These are phyloP conservation scores for Anhinga rufa DNA, from an alignment of 2,113 vertebrate genomes.

Conservation along the genomic window DNA sequence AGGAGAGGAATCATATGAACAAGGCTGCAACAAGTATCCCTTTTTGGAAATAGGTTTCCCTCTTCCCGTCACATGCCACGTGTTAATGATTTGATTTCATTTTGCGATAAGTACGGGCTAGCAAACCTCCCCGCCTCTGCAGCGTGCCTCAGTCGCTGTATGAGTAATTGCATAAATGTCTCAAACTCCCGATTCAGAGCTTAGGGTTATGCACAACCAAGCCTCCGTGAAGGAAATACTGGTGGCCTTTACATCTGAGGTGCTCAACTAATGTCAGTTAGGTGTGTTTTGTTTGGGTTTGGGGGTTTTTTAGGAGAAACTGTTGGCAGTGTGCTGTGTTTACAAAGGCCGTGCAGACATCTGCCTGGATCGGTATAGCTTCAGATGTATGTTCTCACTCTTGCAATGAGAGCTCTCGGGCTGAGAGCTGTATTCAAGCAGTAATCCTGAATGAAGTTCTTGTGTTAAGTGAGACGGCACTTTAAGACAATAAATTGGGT, in stretches of 20 bases:
- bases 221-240: not conserved
- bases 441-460: not conserved
- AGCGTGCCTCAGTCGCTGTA: fast-evolving
- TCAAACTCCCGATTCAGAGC: not conserved
- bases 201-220: not conserved
- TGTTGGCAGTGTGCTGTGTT: not conserved
- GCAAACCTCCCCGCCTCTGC: not conserved
- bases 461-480: not conserved
- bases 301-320: not conserved
- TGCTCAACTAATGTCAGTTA: not conserved
- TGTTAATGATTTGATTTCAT: not conserved
- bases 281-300: not conserved
- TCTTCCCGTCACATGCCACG: fast-evolving
- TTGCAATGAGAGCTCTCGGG: not conserved
- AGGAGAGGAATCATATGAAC: not conserved
- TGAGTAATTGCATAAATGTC: not conserved
- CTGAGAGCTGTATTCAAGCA: not conserved
- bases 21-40: not conserved
- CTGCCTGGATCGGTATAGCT: not conserved
- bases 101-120: not conserved
- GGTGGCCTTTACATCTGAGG: not conserved
- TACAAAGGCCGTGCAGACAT: not conserved
- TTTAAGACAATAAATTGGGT: not conserved
- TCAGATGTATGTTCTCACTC: not conserved
- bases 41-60: not conserved